Percentiles rank a stretch among this genome's conserved stretches.
These are phyloP conservation scores for Branchellion lobata DNA, from an alignment of 2,888 invertebrate genomes.

Conservation along the genomic window DNA sequence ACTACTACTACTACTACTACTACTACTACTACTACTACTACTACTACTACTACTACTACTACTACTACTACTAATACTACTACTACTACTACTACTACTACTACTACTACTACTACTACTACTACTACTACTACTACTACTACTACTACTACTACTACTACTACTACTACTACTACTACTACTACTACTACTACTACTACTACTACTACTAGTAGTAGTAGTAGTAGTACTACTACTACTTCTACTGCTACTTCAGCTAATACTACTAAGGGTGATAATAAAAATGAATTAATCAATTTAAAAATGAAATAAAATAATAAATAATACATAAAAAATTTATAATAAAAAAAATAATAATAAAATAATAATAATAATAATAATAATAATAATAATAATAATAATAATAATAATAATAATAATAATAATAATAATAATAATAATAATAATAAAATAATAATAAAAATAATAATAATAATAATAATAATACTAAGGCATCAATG, in stretches of 20 bases:
- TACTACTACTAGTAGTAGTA: constrained; percentile 9
- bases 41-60: constrained; percentile 34
- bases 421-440: no score
- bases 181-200: constrained; percentile 19
- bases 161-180: constrained; percentile 22
- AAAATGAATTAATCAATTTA: no score
- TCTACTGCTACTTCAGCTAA: neutral
- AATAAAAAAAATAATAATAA: no score
- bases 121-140: constrained; percentile 40
- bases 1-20: neutral
- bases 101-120: constrained; percentile 37
- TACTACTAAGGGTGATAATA: no score
- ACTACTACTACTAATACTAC: constrained; percentile 25
- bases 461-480: no score
- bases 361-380: no score
- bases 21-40: neutral
- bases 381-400: no score
- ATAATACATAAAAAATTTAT: no score
- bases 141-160: constrained; percentile 28
- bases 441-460: no score
- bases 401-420: no score
- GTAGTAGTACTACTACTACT: constrained; percentile 10
- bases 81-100: constrained; percentile 31
- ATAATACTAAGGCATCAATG: no score
- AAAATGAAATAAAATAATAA: no score